Conservation (phyloP, 2,888 invertebrate genomes). For the Drosophila lutescens region DNA sequence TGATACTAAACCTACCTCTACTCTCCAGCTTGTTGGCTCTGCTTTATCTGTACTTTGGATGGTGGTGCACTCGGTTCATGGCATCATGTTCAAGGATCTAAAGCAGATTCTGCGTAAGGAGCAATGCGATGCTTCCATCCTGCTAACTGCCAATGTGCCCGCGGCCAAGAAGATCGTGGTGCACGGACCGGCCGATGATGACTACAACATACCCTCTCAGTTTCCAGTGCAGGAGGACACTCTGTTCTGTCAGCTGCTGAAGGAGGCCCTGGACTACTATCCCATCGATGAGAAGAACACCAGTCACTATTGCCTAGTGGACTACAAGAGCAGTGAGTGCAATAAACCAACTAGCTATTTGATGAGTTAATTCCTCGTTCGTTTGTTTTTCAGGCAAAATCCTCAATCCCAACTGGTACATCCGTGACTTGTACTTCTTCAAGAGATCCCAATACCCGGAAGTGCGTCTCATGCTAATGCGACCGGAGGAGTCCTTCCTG, state of each 20-base stretch:
- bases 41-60: slow-evolving; percentile 98
- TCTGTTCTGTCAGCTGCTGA: slow-evolving; percentile 96
- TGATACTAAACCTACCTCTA: too few species aligned
- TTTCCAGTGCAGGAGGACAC: slow-evolving; percentile 99
- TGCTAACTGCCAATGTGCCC: slow-evolving; percentile 99
- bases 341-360: fast-evolving
- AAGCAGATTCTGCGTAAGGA: slow-evolving; percentile 99
- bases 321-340: slow-evolving; percentile 97
- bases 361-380: neutral
- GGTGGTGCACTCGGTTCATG: slow-evolving; percentile 99
- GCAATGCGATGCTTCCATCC: slow-evolving; percentile 98
- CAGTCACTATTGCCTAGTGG: slow-evolving; percentile 96
- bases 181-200: slow-evolving; percentile 93
- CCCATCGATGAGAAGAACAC: slow-evolving; percentile 96
- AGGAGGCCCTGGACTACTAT: slow-evolving; percentile 98
- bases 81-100: slow-evolving; percentile 99
- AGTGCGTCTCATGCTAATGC: slow-evolving; percentile 96
- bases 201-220: slow-evolving; percentile 98
- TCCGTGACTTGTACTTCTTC: slow-evolving; percentile 97
- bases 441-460: slow-evolving; percentile 99
- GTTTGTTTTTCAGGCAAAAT: slow-evolving; percentile 91
- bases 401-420: slow-evolving; percentile 97
- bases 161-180: slow-evolving; percentile 99
- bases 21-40: slow-evolving; percentile 90
- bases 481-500: slow-evolving; percentile 94